A percentile compares a stretch with the other conserved stretches of the same genome.
phyloP scores from a whole-genome alignment of 2,113 vertebrate species.

The Carassius carassius region DNA sequence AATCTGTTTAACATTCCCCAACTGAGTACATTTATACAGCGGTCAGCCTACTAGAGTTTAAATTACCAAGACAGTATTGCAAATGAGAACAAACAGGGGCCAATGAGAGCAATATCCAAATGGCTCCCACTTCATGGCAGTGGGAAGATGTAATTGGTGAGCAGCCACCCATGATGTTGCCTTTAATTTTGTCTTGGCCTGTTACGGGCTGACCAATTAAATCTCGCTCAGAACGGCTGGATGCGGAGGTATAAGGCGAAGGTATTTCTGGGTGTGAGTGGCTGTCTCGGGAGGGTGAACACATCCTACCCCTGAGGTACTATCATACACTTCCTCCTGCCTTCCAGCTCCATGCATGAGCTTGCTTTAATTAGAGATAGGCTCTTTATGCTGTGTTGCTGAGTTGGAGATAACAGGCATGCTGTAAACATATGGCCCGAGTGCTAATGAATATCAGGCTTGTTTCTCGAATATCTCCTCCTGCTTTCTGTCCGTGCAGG shows the following conservation, averaged over 20 bases:
- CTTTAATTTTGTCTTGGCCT: slow-evolving; percentile 22
- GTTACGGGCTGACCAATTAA: slow-evolving; percentile 50
- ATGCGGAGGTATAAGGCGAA: neutral
- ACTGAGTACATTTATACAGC: neutral
- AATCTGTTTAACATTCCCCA: neutral
- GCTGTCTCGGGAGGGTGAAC: slow-evolving; percentile 15
- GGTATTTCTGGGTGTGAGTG: neutral
- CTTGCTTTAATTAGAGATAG: slow-evolving; percentile 53
- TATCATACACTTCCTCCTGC: slow-evolving; percentile 14
- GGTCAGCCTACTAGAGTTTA: neutral
- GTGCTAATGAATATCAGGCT: slow-evolving; percentile 51
- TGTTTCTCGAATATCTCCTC: slow-evolving; percentile 31
- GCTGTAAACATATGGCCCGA: slow-evolving; percentile 49
- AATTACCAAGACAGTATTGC: neutral
- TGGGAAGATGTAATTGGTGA: slow-evolving; percentile 36
- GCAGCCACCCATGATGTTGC: slow-evolving; percentile 30
- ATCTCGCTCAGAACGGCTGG: slow-evolving; percentile 8
- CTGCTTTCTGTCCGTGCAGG: slow-evolving; percentile 10
- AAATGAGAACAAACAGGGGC: slow-evolving; percentile 7
- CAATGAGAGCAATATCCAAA: slow-evolving; percentile 4
- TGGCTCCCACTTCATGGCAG: slow-evolving; percentile 19
- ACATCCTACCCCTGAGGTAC: neutral
- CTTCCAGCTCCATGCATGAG: slow-evolving; percentile 43
- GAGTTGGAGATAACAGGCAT: slow-evolving; percentile 36
- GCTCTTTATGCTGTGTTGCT: slow-evolving; percentile 44